Conservation (phyloP, 2,113 vertebrate genomes). For the Bolborhynchus lineola region DNA sequence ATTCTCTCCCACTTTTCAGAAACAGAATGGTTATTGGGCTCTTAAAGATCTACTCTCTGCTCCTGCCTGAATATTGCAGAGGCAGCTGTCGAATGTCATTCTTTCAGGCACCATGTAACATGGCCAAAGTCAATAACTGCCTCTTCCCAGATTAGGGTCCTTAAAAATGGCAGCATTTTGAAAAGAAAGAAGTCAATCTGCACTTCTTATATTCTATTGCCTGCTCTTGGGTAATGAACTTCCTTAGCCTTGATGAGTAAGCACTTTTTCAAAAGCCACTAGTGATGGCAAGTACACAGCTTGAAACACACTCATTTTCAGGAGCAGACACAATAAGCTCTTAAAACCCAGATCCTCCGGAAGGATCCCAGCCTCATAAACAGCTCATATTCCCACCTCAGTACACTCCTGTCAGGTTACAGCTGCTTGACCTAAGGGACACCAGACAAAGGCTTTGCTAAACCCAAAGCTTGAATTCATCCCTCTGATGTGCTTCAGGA, state of each 20-base stretch:
- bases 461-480: background rate
- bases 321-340: background rate
- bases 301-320: background rate
- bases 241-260: background rate
- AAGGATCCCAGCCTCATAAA: background rate
- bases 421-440: background rate
- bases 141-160: background rate
- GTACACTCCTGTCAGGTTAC: background rate
- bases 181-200: background rate
- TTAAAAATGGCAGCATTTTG: background rate
- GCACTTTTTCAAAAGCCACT: background rate
- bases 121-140: background rate
- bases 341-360: background rate
- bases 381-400: background rate
- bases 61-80: background rate
- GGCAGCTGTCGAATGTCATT: background rate
- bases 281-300: background rate
- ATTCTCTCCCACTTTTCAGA: background rate
- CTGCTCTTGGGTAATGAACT: background rate
- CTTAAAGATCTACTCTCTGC: background rate
- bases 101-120: conserved; percentile 15
- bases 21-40: background rate
- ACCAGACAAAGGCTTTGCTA: background rate
- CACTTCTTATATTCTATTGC: background rate
- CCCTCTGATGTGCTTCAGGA: background rate